A percentile compares a stretch with the other conserved stretches of the same genome.
phyloP scores from a whole-genome alignment of 2,888 invertebrate genomes.

The Trichogramma evanescens region DNA sequence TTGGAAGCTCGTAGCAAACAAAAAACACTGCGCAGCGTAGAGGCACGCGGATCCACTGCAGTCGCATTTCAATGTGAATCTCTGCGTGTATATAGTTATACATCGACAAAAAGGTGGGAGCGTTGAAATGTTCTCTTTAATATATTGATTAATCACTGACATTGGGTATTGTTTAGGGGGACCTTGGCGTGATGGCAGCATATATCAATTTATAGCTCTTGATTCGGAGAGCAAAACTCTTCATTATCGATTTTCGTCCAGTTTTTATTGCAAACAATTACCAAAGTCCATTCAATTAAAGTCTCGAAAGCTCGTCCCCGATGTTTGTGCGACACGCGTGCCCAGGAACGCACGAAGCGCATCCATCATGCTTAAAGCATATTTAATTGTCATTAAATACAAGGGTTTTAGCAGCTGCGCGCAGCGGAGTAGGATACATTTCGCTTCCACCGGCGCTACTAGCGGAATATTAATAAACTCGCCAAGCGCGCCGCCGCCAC shows the following conservation, averaged over 20 bases:
- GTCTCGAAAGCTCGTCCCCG: background rate
- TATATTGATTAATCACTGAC: too few species aligned
- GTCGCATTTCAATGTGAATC: too few species aligned
- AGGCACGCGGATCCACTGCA: too few species aligned
- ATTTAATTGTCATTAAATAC: constrained; percentile 7
- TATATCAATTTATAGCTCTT: background rate
- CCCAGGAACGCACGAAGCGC: background rate
- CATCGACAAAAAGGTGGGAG: too few species aligned
- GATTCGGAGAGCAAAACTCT: background rate
- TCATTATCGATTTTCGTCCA: too few species aligned
- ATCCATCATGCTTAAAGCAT: constrained; percentile 15
- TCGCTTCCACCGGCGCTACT: constrained; percentile 3
- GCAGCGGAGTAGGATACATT: constrained; percentile 7
- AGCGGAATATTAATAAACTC: constrained; percentile 11
- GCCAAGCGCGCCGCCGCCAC: background rate
- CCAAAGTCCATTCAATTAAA: constrained; percentile 4
- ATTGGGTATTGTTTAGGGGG: too few species aligned
- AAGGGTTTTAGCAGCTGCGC: background rate
- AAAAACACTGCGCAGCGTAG: too few species aligned
- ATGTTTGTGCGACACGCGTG: background rate
- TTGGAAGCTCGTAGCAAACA: too few species aligned
- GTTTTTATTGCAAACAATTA: background rate
- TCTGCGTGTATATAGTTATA: too few species aligned
- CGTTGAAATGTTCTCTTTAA: too few species aligned
- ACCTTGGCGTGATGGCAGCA: too few species aligned